Evolutionary conservation across 2,888 invertebrate species (phyloP), one percentile per base, ranked within the genome.

Genomic region (Plebejus melissa): DNA sequence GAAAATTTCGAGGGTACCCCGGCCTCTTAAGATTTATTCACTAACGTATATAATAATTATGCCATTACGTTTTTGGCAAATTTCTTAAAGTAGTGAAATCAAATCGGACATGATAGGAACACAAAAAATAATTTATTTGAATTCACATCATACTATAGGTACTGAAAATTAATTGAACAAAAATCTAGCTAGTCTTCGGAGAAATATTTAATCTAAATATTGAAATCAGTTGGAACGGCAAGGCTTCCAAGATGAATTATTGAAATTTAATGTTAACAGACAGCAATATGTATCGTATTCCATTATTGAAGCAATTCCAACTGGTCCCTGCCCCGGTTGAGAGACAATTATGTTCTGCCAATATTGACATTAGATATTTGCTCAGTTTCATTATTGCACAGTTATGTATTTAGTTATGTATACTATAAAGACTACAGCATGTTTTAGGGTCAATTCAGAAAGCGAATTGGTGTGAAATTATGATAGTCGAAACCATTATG

Each of bases 321-420:
- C 60, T 28, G 60, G 9, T 65, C 60, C 28, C 28, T 2, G 22
- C 60, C 4, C 60, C 60, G 60, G 22, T 13, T 28, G 32, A 22
- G 60, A 65, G 28, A 65, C 60, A 58, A 65, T 65, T 65, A 65
- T 65, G 13, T 22, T 65, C 28, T 4, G 60, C 11, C 60, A 65
- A 65, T 65, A 65, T 65, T 65, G 60, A 65, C 28, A 65, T 65
- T 60, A 60, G 60, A 32, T 65, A 65, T 65, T 65, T 65, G 60
- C 32, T 65, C 60, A 28, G 60, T 28, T 65, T 65, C 60, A 65
- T 65, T 65, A 32, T 32, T 13, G 60, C 11, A 65, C 60, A 28
- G 60, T 58, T 13, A n/a, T 22, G 28, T 22, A 60, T 28, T 32
- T 32, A 28, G 60, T 58, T 13, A n/a, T 22, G 28, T 22, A 60